A percentile compares a stretch with the other conserved stretches of the same genome.
Conservation (phyloP, 2,888 invertebrate genomes). For the Gymnocheta viridis region DNA sequence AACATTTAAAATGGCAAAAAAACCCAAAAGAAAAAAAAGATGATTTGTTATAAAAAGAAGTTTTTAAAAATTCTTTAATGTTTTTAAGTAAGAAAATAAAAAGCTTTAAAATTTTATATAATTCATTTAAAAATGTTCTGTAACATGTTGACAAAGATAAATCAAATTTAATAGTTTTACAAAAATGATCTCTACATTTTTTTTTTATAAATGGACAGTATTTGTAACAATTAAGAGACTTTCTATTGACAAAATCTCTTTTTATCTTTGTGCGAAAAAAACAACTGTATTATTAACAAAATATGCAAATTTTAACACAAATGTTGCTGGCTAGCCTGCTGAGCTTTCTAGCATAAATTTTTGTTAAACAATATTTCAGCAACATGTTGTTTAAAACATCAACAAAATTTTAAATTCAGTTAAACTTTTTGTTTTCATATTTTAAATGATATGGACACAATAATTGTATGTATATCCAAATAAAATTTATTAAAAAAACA, state of each 20-base stretch:
- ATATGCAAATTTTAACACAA: conserved; percentile 24
- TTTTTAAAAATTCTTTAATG: conserved; percentile 26
- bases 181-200: neutral
- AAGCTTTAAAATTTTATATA: neutral
- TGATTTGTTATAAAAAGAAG: conserved; percentile 25
- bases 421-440: neutral
- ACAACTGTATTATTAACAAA: conserved; percentile 52
- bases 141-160: conserved; percentile 44
- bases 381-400: conserved; percentile 48
- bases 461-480: conserved; percentile 62
- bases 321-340: neutral
- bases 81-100: conserved; percentile 6
- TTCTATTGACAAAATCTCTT: neutral
- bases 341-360: conserved; percentile 8
- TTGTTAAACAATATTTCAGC: conserved; percentile 35
- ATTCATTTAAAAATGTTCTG: conserved; percentile 44
- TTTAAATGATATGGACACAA: conserved; percentile 63
- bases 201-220: conserved; percentile 60
- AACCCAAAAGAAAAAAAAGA: conserved; percentile 29
- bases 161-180: neutral
- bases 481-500: conserved; percentile 64
- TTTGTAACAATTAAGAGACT: conserved; percentile 17
- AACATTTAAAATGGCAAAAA: conserved; percentile 40
- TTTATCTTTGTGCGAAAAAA: conserved; percentile 16
- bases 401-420: conserved; percentile 15